Evolutionary conservation across 2,888 invertebrate species (phyloP), one percentile per base, ranked within the genome.

Genomic region (Schizaphis graminum): DNA sequence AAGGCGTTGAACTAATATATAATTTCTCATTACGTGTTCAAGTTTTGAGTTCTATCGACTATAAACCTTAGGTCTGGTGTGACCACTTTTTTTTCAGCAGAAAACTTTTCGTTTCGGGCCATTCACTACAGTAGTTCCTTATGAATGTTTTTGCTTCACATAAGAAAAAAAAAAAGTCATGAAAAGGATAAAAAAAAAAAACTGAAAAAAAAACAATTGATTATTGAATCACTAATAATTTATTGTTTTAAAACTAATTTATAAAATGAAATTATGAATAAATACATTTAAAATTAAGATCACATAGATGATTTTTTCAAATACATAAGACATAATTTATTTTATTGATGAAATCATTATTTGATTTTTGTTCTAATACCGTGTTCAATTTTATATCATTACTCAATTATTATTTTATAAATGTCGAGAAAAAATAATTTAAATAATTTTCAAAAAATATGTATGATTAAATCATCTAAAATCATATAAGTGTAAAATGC

Each of bases 51-150:
- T 94, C 86, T 91, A 87, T 87, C 67, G 94, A 90, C 93, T 93
- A 90, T 93, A 61, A 87, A 94, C 53, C 91, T 56, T 28, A 57
- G 28, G 44, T 53, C 57, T 84, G 5, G 85, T 2, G n/a, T 28
- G 26, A 61, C 56, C 16, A 47, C 28, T 77, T 49, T 35, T 85
- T 57, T 86, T 41, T 89, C 11, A 28, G 13, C 5, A 21, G 24
- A 91, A 11, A 91, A 67, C 86, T 91, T 94, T 91, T 94, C 44
- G 94, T 94, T 67, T 94, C 94, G 86, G 86, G 89, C 87, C 53
- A 87, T 94, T 94, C 67, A 41, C 91, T 87, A 87, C 41, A 35
- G 93, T 85, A 16, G 89, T 93, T 84, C 47, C 56, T 93, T 84
- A 85, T 91, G n/a, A 67, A 86, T 86, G 35, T 94, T 94, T 89